Evolutionary conservation across 2,888 invertebrate genomes (phyloP).

Genomic region (Gisinianus flammeolus): DNA sequence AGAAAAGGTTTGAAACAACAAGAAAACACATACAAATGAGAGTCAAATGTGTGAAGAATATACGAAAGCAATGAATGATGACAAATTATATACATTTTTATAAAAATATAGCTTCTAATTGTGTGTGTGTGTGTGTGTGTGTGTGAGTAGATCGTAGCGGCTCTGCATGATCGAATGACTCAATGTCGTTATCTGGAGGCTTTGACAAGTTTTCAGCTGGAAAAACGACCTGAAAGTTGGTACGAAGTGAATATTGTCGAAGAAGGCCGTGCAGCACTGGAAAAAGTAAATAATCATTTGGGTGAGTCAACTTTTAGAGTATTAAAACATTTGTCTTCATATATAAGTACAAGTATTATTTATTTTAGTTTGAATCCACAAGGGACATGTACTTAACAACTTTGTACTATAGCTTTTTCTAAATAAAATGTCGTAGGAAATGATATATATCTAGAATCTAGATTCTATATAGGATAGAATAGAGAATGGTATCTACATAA

Average conservation of each 20-base stretch:
- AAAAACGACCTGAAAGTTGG: slow-evolving; percentile 72
- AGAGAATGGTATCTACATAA: too few relatives aligned
- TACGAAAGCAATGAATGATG: too few relatives aligned
- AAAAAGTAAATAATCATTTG: slow-evolving; percentile 77
- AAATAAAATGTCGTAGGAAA: too few relatives aligned
- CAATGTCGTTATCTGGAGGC: slow-evolving; percentile 81
- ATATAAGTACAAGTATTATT: background rate
- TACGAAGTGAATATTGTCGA: slow-evolving; percentile 82
- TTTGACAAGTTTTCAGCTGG: slow-evolving; percentile 66
- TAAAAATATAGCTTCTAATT: too few relatives aligned
- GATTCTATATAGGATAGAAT: too few relatives aligned
- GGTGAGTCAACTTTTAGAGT: too few relatives aligned
- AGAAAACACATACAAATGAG: background rate
- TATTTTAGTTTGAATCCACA: too few relatives aligned
- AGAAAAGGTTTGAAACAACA: background rate
- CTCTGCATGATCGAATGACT: slow-evolving; percentile 92
- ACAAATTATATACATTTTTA: too few relatives aligned
- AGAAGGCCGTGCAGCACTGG: slow-evolving; percentile 78
- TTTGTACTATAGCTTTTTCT: too few relatives aligned
- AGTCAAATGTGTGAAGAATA: background rate
- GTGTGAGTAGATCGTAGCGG: slow-evolving; percentile 64
- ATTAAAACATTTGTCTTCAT: background rate
- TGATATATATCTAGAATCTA: too few relatives aligned
- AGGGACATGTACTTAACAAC: too few relatives aligned
- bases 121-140: too few relatives aligned